A percentile compares a stretch with the other conserved stretches of the same genome.
These are phyloP conservation scores for Pelobates fuscus DNA, from an alignment of 2,113 vertebrate species.

Conservation along the genomic window DNA sequence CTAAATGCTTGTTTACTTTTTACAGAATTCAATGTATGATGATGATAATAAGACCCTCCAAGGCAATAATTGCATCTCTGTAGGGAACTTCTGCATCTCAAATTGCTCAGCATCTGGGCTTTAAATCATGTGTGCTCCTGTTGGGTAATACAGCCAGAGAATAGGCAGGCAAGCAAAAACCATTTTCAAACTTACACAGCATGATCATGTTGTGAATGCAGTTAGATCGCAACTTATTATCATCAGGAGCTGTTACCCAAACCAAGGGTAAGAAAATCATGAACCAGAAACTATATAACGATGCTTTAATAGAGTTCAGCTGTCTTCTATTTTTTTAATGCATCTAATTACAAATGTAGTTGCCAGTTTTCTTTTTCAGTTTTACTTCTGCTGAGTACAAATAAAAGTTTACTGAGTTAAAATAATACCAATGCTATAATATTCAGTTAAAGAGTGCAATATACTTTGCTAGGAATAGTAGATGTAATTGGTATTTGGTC, in stretches of 20 bases:
- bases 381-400: slow-evolving; percentile 18
- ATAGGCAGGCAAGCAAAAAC: slow-evolving; percentile 60
- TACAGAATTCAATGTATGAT: slow-evolving; percentile 62
- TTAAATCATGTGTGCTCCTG: slow-evolving; percentile 65
- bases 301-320: slow-evolving; percentile 51
- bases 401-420: slow-evolving; percentile 23
- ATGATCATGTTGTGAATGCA: slow-evolving; percentile 59
- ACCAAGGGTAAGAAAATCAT: slow-evolving; percentile 51
- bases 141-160: slow-evolving; percentile 59
- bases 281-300: slow-evolving; percentile 52
- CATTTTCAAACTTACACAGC: slow-evolving; percentile 64
- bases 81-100: slow-evolving; percentile 66
- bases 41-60: slow-evolving; percentile 67
- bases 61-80: slow-evolving; percentile 69
- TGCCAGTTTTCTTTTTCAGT: slow-evolving; percentile 19
- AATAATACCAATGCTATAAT: neutral
- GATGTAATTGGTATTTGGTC: no score
- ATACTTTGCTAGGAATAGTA: no score
- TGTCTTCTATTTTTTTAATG: slow-evolving; percentile 51
- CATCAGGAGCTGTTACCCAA: slow-evolving; percentile 58
- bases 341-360: slow-evolving; percentile 41
- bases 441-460: no score
- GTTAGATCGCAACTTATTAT: slow-evolving; percentile 62
- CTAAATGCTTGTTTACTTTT: slow-evolving; percentile 62
- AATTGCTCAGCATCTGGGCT: slow-evolving; percentile 67